Conservation (phyloP, 1,140 invertebrate species). For the Nephotettix cincticeps region DNA sequence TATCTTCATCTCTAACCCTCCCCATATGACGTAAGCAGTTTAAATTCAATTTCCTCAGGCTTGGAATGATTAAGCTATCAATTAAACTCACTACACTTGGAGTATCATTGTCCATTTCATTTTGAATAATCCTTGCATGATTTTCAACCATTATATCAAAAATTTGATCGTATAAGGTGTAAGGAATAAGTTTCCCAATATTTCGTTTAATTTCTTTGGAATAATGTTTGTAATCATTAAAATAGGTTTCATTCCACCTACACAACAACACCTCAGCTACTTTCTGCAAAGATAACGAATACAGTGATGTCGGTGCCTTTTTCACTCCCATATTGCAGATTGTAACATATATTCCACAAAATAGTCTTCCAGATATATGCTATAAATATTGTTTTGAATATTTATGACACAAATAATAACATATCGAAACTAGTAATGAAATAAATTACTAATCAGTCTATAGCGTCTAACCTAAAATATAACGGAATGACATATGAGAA, state of each 20-base stretch:
- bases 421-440: too few species aligned
- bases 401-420: too few species aligned
- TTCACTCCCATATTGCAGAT: neutral
- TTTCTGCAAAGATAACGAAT: neutral
- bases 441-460: too few species aligned
- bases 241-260: neutral
- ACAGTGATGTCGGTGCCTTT: neutral
- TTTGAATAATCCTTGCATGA: neutral
- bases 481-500: too few species aligned
- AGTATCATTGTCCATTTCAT: neutral
- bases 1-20: conserved; percentile 7
- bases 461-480: too few species aligned
- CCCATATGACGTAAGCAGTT: conserved; percentile 7
- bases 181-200: neutral
- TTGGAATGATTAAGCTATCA: neutral
- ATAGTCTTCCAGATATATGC: neutral
- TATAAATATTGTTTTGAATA: too few species aligned
- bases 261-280: neutral
- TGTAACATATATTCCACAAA: too few species aligned
- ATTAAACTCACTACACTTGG: neutral
- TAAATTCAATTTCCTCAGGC: conserved; percentile 8
- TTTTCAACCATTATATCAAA: neutral
- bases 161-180: neutral
- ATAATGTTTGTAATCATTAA: neutral
- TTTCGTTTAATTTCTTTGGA: neutral